A percentile compares a stretch with the other conserved stretches of the same genome.
These are phyloP conservation scores for Eulimnadia texana DNA, from an alignment of 1,140 invertebrate species.

Conservation along the genomic window DNA sequence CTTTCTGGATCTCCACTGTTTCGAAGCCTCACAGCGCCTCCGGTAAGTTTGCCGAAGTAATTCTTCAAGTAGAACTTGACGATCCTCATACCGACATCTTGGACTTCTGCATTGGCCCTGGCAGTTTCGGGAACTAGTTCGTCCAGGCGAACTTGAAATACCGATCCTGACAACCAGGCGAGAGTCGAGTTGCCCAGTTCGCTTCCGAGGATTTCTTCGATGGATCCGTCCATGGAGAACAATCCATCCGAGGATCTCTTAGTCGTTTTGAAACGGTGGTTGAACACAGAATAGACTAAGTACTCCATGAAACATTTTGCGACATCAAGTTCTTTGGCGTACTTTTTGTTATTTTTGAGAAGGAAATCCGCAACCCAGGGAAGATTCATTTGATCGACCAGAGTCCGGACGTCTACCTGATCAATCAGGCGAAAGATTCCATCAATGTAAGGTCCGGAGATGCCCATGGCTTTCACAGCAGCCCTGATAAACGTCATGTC, in stretches of 20 bases:
- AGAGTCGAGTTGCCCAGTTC: neutral
- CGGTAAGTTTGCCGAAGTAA: conserved; percentile 1
- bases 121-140: no score
- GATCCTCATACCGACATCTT: conserved; percentile 9
- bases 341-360: neutral
- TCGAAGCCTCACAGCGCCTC: neutral
- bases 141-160: neutral
- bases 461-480: neutral
- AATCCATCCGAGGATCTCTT: neutral
- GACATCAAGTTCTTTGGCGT: neutral
- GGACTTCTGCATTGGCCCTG: neutral
- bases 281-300: conserved; percentile 1
- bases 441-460: neutral
- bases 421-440: neutral
- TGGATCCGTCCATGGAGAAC: neutral
- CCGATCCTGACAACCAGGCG: neutral
- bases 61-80: conserved; percentile 7
- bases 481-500: neutral
- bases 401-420: neutral
- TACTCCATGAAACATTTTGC: conserved; percentile 3
- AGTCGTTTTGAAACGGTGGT: neutral
- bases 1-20: neutral
- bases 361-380: neutral
- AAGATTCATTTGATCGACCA: neutral
- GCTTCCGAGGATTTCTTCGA: neutral